Evolutionary conservation across 2,888 invertebrate genomes (phyloP), one percentile per base, ranked within the genome.

Genomic region (Trichogramma dendrolimi): DNA sequence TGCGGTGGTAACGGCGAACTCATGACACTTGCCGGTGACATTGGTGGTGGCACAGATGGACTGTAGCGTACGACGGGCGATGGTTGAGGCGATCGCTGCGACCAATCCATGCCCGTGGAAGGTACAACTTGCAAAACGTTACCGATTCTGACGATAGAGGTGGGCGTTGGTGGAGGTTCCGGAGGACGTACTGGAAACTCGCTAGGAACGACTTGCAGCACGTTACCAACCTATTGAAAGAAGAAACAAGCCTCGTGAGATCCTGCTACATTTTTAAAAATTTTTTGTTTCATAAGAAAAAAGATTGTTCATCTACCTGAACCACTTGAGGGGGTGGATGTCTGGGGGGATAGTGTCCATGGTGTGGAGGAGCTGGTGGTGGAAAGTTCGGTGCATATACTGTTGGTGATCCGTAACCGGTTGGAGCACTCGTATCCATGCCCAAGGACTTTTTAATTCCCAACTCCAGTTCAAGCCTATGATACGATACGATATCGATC

Each of bases 391-490:
- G 11, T 8, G 61, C 43, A 54, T 10, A 40, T 39, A 55, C n/a
- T 72, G 73, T 43, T 70, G 70, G 8, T 60, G 27, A 27, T 67
- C 47, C 67, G 68, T 11, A 42, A 43, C 7, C 14, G 60, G 43
- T 1, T 62, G n/a, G 48, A 73, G 72, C 27, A 27, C 27, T 27
- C 27, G 27, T 27, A 27, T 27, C 27, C 27, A 27, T 27, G 27
- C 27, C 27, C 27, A 27, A 27, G 27, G 27, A 27, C 61, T 82
- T 81, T 59, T 81, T 81, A 48, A 83, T 80, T 5, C 86, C 86
- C 67, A 86, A 75, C 65, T 85, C 86, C 61, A 84, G 78, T 71
- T 83, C 84, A 62, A 86, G 80, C 58, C 79, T 76, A 61, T 52
- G 6, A 52, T 14, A 52, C 7, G 44, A 42, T 40, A 39, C 7